Evolutionary conservation across 2,888 invertebrate genomes (phyloP).

Genomic region (Tiliacea aurago): DNA sequence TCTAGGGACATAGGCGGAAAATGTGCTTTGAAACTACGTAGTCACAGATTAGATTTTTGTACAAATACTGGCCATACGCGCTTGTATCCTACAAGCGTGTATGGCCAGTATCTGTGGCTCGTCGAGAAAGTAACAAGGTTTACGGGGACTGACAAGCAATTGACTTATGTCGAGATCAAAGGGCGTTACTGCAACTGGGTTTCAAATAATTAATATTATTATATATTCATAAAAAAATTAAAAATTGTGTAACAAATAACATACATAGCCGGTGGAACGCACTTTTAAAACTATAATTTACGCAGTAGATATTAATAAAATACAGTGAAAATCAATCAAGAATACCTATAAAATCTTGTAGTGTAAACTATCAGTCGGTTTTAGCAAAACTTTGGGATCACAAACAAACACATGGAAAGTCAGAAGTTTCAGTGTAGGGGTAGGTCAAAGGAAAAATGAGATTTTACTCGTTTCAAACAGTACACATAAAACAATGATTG

Average conservation of each 20-base stretch:
- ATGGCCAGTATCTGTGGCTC: slow-evolving; percentile 4
- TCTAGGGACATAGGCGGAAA: slow-evolving; percentile 66
- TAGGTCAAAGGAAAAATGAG: slow-evolving; percentile 8
- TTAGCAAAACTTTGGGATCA: slow-evolving; percentile 53
- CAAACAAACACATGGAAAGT: slow-evolving; percentile 45
- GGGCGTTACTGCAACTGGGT: not conserved
- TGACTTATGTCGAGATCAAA: not conserved
- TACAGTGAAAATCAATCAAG: slow-evolving; percentile 4
- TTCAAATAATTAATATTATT: no score
- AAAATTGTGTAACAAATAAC: not conserved
- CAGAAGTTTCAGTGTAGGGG: slow-evolving; percentile 11
- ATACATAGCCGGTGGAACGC: not conserved
- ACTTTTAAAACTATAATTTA: not conserved
- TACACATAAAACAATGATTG: slow-evolving; percentile 20
- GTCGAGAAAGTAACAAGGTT: not conserved
- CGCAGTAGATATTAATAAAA: not conserved
- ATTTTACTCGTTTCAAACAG: slow-evolving; percentile 9
- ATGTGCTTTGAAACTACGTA: slow-evolving; percentile 10
- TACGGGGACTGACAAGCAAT: not conserved
- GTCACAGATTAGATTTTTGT: slow-evolving; percentile 8
- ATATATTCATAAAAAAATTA: no score
- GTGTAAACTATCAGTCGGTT: slow-evolving; percentile 24
- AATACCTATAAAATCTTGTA: slow-evolving; percentile 36
- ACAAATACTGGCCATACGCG: slow-evolving; percentile 9
- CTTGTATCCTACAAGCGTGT: no score